Evolutionary conservation across 2,797 vertebrate genomes (phyloP), one percentile per base, ranked within the genome.

Genomic region (Dallia pectoralis): DNA sequence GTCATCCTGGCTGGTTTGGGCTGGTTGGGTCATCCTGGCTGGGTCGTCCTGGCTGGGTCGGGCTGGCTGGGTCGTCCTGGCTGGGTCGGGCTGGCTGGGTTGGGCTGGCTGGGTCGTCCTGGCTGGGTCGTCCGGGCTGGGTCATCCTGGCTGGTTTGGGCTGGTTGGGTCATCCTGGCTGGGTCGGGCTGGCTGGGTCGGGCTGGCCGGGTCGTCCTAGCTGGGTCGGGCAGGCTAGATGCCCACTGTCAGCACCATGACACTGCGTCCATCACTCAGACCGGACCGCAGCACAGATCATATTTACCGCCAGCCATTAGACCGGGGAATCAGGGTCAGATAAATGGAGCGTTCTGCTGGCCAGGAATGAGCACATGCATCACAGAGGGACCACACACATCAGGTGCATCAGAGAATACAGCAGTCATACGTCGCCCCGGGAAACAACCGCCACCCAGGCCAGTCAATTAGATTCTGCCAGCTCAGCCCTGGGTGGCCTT

Each of bases 361-460:
- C 40, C 2, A 68, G 74, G 75, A 69, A 49, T 33, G 62, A 16
- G 67, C 70, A 36, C 71, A 74, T 63, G 68, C 73, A 75, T 79
- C 71, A 75, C 33, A 33, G 71, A 19, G 86, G 77, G 85, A n/a
- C 83, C 81, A 72, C 69, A 77, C 73, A 8, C 70, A 74, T 72
- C 62, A 74, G 5, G 76, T 86, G 80, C 70, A 76, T 75, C 85
- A 82, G 78, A 82, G 80, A 86, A 79, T 77, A 78, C 85, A 76
- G 75, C 74, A 76, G 83, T 82, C 72, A 87, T 88, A 85, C 82
- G 90, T 90, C 86, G 88, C 59, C 76, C 81, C 72, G 63, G 79
- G 82, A 85, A 85, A 84, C 83, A 91, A 92, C 84, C 87, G 83
- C 92, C 92, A 92, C 77, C 77, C 67, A 11, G 83, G 74, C 80